phyloP scores from a whole-genome alignment of 2,797 vertebrate genomes.

The Kryptolebias ocellatus region DNA sequence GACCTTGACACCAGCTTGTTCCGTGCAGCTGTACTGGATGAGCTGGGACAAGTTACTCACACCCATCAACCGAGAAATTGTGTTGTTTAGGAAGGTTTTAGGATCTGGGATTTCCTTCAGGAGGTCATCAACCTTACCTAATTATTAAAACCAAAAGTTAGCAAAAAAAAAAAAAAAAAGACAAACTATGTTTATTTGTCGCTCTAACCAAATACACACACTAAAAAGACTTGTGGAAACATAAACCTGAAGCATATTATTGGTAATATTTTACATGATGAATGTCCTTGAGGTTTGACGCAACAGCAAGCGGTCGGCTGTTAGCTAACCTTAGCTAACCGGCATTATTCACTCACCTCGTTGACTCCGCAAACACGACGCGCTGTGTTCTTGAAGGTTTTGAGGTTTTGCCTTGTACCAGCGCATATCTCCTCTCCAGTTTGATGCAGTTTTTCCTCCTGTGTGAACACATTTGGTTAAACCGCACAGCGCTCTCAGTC shows the following conservation, averaged over 20 bases:
- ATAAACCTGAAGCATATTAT: neutral
- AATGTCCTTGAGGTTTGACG: conserved; percentile 56
- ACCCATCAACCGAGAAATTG: conserved; percentile 86
- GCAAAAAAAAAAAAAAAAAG: neutral
- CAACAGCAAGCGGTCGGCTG: neutral
- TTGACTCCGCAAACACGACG: conserved; percentile 11
- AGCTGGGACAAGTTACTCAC: conserved; percentile 84
- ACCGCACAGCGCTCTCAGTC: conserved; percentile 56
- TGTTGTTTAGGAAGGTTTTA: conserved; percentile 87
- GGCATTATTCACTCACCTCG: conserved; percentile 61
- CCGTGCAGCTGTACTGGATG: conserved; percentile 89
- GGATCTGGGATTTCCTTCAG: conserved; percentile 92
- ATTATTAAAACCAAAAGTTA: neutral
- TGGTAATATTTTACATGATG: neutral
- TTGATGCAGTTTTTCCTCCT: conserved; percentile 12
- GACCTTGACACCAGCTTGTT: conserved; percentile 87
- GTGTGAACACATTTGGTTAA: conserved; percentile 50
- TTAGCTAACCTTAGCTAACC: conserved; percentile 29
- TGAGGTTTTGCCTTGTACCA: conserved; percentile 60
- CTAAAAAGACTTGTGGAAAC: neutral
- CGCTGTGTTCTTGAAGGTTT: neutral
- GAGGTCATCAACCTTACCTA: conserved; percentile 55
- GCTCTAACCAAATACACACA: neutral
- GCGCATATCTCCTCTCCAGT: conserved; percentile 39
- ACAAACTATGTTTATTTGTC: accelerated